Percentiles rank a stretch among this genome's conserved stretches.
Conservation (phyloP, 2,113 vertebrate species). For the Apaloderma vittatum region DNA sequence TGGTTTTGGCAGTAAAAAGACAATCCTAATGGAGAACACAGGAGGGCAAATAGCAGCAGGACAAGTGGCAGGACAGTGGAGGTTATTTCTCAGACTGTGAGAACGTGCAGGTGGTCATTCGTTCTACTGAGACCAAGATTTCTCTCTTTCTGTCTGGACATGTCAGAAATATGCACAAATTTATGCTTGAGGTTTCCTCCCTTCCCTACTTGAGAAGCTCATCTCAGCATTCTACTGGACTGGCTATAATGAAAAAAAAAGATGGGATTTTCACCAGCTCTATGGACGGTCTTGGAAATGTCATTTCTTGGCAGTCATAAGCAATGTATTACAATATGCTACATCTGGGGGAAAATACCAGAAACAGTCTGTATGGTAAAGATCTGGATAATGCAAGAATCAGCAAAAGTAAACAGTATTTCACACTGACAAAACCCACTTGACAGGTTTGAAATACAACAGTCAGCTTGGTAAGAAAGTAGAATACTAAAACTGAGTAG, state of each 20-base stretch:
- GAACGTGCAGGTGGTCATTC: neutral
- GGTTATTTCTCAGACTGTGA: neutral
- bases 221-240: neutral
- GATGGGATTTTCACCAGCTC: neutral
- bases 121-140: neutral
- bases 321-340: neutral
- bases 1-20: neutral
- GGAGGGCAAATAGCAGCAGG: neutral
- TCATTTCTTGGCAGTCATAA: neutral
- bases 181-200: neutral
- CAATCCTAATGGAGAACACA: neutral
- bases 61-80: neutral
- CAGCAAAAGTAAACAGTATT: conserved; percentile 16
- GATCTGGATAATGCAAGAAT: neutral
- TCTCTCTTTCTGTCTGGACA: neutral
- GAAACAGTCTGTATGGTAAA: neutral
- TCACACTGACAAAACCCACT: conserved; percentile 9
- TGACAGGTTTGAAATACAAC: neutral
- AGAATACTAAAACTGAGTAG: neutral
- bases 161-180: neutral
- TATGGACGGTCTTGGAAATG: neutral
- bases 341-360: neutral
- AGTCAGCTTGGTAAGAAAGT: neutral
- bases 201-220: neutral
- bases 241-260: neutral